A percentile compares a stretch with the other conserved stretches of the same genome.
Evolutionary conservation across 2,797 vertebrate species (phyloP).

Genomic region (Alca torda): DNA sequence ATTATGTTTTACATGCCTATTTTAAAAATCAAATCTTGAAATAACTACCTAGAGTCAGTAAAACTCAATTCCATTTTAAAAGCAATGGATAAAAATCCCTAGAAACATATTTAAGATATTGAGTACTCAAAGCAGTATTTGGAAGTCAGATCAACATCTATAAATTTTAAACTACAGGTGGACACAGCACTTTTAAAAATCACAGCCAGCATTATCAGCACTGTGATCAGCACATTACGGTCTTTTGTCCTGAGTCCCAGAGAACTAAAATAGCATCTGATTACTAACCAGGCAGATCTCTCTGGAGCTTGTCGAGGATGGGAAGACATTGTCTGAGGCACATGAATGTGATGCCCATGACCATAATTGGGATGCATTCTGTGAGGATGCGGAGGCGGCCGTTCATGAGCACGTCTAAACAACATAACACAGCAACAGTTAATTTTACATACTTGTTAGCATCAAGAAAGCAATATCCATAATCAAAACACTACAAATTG

Average conservation of each 20-base stretch:
- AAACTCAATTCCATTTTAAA: not conserved
- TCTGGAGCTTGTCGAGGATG: conserved; percentile 95
- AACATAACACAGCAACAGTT: conserved; percentile 54
- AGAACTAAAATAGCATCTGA: not conserved
- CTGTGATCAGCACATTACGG: not conserved
- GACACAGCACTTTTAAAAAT: not conserved
- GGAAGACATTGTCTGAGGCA: conserved; percentile 99
- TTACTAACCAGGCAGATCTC: conserved; percentile 93
- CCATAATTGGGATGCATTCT: conserved; percentile 99
- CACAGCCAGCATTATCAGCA: not conserved
- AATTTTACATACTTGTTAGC: not conserved
- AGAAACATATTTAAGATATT: not conserved
- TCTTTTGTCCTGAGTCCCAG: not conserved
- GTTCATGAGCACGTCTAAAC: conserved; percentile 92
- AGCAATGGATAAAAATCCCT: not conserved
- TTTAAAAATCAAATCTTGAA: not conserved
- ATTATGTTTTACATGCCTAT: not conserved
- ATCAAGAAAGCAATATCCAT: not conserved
- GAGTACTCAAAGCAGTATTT: not conserved
- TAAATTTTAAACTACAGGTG: not conserved
- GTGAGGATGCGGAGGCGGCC: conserved; percentile 96
- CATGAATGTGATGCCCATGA: conserved; percentile 98
- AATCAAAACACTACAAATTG: not conserved
- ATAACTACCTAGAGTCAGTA: not conserved
- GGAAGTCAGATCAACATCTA: not conserved